Evolutionary conservation across 1,140 invertebrate species (phyloP).

Genomic region (Scaptomyza graminum): DNA sequence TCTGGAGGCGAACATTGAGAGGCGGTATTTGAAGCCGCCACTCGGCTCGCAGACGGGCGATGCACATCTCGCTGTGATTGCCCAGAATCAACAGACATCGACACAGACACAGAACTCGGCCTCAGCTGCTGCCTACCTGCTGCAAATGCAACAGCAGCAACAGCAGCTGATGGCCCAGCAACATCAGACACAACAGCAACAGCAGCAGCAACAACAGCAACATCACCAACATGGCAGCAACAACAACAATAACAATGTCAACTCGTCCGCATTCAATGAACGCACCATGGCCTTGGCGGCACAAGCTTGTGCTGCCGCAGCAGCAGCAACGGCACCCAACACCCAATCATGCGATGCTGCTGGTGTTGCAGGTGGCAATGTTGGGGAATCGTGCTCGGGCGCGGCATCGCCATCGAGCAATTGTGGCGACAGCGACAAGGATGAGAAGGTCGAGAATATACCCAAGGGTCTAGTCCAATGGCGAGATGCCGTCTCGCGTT

Average conservation of each 20-base stretch:
- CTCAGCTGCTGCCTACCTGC: slow-evolving; percentile 70
- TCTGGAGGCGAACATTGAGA: slow-evolving; percentile 95
- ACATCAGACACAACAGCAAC: slow-evolving; percentile 57
- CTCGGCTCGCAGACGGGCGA: slow-evolving; percentile 87
- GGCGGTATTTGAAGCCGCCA: slow-evolving; percentile 96
- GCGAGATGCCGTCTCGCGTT: slow-evolving; percentile 93
- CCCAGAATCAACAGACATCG: slow-evolving; percentile 79
- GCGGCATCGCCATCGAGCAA: slow-evolving; percentile 76
- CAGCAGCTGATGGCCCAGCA: slow-evolving; percentile 51
- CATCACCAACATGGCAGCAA: slow-evolving; percentile 44
- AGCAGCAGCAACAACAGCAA: slow-evolving; percentile 54
- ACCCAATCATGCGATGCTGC: not conserved
- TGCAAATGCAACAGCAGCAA: slow-evolving; percentile 78
- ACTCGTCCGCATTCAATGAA: slow-evolving; percentile 75
- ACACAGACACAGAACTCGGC: slow-evolving; percentile 78
- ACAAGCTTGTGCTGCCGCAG: slow-evolving; percentile 55
- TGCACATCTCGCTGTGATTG: slow-evolving; percentile 80
- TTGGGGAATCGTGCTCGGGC: slow-evolving; percentile 61
- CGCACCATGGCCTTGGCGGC: slow-evolving; percentile 78
- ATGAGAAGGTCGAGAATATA: slow-evolving; percentile 84
- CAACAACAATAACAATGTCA: slow-evolving; percentile 43
- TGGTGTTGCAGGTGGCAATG: slow-evolving; percentile 14
- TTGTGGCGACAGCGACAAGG: slow-evolving; percentile 78
- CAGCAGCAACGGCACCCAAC: slow-evolving; percentile 1
- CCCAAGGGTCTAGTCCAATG: slow-evolving; percentile 92